Evolutionary conservation across 2,888 invertebrate species (phyloP).

Genomic region (Drymonia ruficornis): DNA sequence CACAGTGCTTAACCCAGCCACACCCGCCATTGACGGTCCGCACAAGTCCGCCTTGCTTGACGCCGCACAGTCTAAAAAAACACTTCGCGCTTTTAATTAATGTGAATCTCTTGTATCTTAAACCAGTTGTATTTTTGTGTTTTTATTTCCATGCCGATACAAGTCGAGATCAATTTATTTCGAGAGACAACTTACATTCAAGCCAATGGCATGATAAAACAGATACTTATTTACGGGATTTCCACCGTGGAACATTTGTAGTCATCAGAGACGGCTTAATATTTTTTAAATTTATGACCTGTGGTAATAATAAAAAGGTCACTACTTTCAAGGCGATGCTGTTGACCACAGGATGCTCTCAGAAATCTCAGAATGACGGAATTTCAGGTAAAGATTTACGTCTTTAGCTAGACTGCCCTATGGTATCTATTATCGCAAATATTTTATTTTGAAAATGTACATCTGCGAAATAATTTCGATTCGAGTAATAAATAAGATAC

Average conservation of each 20-base stretch:
- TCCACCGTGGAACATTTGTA: too few relatives aligned
- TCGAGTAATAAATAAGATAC: conserved; percentile 16
- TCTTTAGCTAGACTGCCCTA: too few relatives aligned
- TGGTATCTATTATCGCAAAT: too few relatives aligned
- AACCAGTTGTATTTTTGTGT: background rate
- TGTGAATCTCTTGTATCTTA: conserved; percentile 13
- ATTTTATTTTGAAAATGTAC: conserved; percentile 11
- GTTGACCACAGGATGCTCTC: too few relatives aligned
- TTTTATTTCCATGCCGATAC: background rate
- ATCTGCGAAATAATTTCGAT: conserved; percentile 12
- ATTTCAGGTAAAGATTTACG: too few relatives aligned
- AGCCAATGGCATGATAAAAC: background rate
- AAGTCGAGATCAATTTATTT: background rate
- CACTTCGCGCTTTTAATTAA: conserved; percentile 22
- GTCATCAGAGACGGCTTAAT: background rate
- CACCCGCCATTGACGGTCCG: conserved; percentile 45
- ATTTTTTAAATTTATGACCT: background rate
- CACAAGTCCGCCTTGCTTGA: conserved; percentile 12
- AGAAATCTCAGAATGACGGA: too few relatives aligned
- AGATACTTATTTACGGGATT: too few relatives aligned
- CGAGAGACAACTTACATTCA: background rate
- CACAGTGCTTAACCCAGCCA: conserved; percentile 17
- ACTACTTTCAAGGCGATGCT: too few relatives aligned
- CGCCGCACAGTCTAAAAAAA: conserved; percentile 25
- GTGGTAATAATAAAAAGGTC: too few relatives aligned